phyloP scores from a whole-genome alignment of 2,113 vertebrate species.

The Raja brachyura region DNA sequence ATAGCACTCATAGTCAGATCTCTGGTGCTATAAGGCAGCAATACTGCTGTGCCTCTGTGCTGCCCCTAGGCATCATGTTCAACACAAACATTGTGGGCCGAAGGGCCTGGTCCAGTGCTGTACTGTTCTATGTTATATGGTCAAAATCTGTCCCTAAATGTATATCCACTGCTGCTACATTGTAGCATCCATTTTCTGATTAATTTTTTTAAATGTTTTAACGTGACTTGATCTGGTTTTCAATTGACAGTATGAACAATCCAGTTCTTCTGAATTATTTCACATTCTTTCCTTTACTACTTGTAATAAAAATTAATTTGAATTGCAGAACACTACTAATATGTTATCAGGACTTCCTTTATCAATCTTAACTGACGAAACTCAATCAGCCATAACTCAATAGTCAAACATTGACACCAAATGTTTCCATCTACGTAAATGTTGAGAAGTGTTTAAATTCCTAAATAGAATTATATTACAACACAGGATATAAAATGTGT shows the following conservation, averaged over 20 bases:
- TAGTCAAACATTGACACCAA: background rate
- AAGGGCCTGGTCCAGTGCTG: no score
- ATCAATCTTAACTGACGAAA: background rate
- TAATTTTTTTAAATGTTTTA: slow-evolving; percentile 8
- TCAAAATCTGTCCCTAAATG: background rate
- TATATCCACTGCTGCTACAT: background rate
- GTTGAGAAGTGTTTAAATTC: background rate
- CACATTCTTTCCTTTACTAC: background rate
- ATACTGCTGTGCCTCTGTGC: no score
- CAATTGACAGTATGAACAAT: slow-evolving; percentile 8
- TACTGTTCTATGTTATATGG: background rate
- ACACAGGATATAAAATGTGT: background rate
- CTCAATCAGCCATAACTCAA: background rate
- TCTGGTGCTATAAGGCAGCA: no score
- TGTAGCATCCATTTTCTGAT: background rate
- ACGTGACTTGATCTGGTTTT: background rate
- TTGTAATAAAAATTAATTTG: background rate
- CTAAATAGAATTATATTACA: background rate
- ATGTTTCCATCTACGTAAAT: background rate
- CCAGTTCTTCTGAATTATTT: background rate
- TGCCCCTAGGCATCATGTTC: no score
- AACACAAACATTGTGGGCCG: no score
- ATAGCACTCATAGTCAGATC: no score
- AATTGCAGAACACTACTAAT: background rate
- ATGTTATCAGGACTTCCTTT: background rate